Evolutionary conservation across 2,888 invertebrate genomes (phyloP), one percentile per base, ranked within the genome.

Genomic region (Nomada fabriciana): DNA sequence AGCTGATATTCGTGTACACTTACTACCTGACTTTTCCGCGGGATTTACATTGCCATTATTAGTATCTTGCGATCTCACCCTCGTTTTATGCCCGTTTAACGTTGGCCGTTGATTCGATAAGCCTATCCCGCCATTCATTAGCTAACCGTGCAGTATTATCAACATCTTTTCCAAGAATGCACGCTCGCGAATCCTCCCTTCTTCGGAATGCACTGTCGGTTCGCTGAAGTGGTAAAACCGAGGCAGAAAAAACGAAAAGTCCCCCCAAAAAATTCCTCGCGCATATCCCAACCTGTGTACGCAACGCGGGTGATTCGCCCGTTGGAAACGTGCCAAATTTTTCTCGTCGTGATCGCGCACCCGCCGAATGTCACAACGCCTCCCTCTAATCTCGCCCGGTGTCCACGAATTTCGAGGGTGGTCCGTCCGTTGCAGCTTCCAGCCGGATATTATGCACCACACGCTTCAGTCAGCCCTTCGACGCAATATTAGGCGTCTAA

Each of bases 381-480:
- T 7, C n/a, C 55, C 53, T 43, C 42, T 65, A 65, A 71, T 79
- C 36, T 71, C 53, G 52, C 59, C 59, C 64, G 79, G 68, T 61
- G 36, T 72, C 43, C 65, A 36, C 47, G 42, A 80, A 67, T 76
- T 68, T 42, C 29, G 20, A 5, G 25, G 7, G 7, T 23, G 63
- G 3, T 5, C 52, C 43, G n/a, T 13, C 47, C 47, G n/a, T 61
- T 61, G 60, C 53, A 25, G 47, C 18, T 59, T 20, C 60, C 57
- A 47, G 61, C 71, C 42, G 50, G 52, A 67, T 47, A 88, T 88
- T 86, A 88, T 86, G 80, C 88, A 80, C 80, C 79, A 67, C n/a
- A 15, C 61, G 72, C 55, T 29, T 67, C 68, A 63, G 42, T 67
- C 57, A 52, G 63, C 74, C 83, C 76, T 72, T 78, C 75, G 78